Evolutionary conservation across 2,113 vertebrate species (phyloP).

Genomic region (Pelusios castaneus): DNA sequence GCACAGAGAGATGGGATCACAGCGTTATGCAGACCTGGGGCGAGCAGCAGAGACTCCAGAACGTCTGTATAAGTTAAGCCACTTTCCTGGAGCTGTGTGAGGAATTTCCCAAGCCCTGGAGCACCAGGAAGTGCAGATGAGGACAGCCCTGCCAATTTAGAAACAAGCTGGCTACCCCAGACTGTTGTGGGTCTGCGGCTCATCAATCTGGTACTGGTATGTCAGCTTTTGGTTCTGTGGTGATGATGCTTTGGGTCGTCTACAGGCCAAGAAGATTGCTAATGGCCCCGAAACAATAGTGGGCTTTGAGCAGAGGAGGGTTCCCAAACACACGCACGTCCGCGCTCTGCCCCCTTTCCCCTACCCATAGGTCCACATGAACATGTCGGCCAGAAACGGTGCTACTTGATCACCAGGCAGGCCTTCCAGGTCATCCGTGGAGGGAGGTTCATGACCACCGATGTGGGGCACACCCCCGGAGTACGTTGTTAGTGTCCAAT

Average conservation of each 20-base stretch:
- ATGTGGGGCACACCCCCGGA: too few relatives aligned
- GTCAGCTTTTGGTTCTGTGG: not conserved
- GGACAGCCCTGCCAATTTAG: accelerated
- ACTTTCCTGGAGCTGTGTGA: not conserved
- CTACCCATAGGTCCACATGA: not conserved
- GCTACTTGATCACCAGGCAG: not conserved
- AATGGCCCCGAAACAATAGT: not conserved
- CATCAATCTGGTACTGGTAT: not conserved
- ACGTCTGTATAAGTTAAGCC: not conserved
- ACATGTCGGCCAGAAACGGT: not conserved
- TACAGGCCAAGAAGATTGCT: not conserved
- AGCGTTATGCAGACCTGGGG: not conserved
- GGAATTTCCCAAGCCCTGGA: accelerated
- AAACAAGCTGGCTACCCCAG: not conserved
- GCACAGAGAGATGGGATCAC: not conserved
- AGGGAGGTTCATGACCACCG: too few relatives aligned
- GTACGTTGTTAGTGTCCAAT: not conserved
- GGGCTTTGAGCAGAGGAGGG: not conserved
- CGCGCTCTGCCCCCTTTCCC: not conserved
- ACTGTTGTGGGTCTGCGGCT: not conserved
- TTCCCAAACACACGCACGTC: not conserved
- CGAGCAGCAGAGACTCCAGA: not conserved
- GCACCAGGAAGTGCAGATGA: not conserved
- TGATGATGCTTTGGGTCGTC: not conserved
- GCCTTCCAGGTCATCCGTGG: not conserved